Base-by-base conservation (phyloP, 2,888 invertebrate genomes). In the Ichneumoninae sp. region DNA sequence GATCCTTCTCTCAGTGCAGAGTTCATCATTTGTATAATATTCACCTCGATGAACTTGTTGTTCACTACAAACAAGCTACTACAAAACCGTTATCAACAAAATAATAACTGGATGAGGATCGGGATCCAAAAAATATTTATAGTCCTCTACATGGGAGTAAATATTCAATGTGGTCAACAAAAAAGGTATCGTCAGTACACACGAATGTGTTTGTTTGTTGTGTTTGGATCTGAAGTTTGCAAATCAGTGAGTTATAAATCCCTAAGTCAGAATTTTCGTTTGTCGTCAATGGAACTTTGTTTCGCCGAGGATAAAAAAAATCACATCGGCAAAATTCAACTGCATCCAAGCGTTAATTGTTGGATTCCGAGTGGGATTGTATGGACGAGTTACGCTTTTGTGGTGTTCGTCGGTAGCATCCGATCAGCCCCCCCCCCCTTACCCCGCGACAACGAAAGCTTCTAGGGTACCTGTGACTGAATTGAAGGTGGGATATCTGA, bases 401-500 rank as follows among this genome's bases (percentile, higher is more conserved):
- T 33, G 19, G 69, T 44, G 36, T 10, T 22, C 8, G 36, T 26
- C 52, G 16, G 10, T 19, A 40, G 26, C 36, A 22, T 19, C 10
- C 40, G 19, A 69, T n/a, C 52, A 8, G 3, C 26, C 8, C 26
- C 65, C 40, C 73, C 30, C 57, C 4, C 3, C 7, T 50, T 19
- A 19, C 44, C 63, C 30, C 4, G 8, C 74, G n/a, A 6, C 33
- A 8, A 8, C 36, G 36, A 22, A 36, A 36, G 50, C 75, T 16
- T 13, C 16, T 19, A 65, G 19, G 47, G 57, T 84, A 93, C 93
- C 90, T 91, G 85, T 92, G 92, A 83, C 92, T 92, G 50, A 87
- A 88, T 81, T 88, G 89, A 22, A 85, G 87, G 81, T 90, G 88
- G 52, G 92, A 92, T 10, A 87, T 81, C 65, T 89, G 85, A 52